Evolutionary conservation across 23 tunicate genomes (phyloP), one percentile per base, ranked within the genome.

Genomic region (Botrylloides violaceus): DNA sequence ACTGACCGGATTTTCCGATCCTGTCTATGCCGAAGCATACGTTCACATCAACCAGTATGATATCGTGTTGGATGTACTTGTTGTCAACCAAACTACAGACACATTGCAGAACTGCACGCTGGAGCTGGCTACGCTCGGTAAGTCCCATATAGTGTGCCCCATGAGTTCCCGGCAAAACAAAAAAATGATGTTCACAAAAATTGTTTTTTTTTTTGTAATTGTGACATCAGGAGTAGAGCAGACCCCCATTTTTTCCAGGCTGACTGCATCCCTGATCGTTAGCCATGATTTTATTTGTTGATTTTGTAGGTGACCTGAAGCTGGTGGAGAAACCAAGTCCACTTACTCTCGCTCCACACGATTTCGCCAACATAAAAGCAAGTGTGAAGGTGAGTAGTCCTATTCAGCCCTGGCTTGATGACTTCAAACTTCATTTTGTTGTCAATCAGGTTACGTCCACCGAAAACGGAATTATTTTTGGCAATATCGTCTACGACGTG

Each of bases 351-450:
- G 98, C 94, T 3, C 98, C 98, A 39, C 94, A 93, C 61, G 98
- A 93, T 66, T 93, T 93, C 66, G 98, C 98, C 34, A 93, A 93
- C 80, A 93, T 93, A 36, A 85, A 83, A 61, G 98, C 98, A 31
- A 76, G 88, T 34, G 98, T 93, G 9, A 93, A 93, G 63, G 98
- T 93, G 30, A 30, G 74, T 68, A 32, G 18, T 21, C 27, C 32
- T 18, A 23, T 25, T 28, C 29, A 25, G 34, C 7, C 33, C 4
- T 31, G 34, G 33, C 29, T 29, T 43, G 53, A 15, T 43, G 9
- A 9, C 15, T 12, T 29, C 33, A 19, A 25, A 4, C n/a, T 3
- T 63, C 12, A 4, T 63, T 23, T 1, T 76, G 29, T 65, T n/a
- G n/a, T n/a, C n/a, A n/a, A n/a, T n/a, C 53, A 76, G 80, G 80